Evolutionary conservation across 2,113 vertebrate genomes (phyloP).

Genomic region (Tragelaphus buxtoni): DNA sequence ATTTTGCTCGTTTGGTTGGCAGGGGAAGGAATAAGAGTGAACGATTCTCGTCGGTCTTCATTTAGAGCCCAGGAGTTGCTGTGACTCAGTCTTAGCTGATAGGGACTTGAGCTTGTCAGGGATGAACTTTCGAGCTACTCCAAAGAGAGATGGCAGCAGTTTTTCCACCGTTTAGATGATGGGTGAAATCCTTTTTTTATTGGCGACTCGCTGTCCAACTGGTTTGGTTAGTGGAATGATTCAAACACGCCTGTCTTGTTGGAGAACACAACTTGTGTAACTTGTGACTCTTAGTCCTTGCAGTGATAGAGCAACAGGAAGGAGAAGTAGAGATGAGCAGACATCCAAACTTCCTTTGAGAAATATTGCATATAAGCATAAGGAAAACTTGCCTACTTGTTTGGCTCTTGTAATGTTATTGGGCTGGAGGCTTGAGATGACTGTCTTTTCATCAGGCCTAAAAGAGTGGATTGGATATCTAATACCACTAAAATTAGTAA

Average conservation of each 20-base stretch:
- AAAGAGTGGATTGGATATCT: not conserved
- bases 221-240: slow-evolving; percentile 53
- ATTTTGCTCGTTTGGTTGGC: not conserved
- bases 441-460: not conserved
- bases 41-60: not conserved
- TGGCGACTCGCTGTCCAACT: slow-evolving; percentile 34
- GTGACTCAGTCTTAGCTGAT: not conserved
- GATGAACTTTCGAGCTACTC: not conserved
- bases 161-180: not conserved
- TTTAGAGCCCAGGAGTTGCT: not conserved
- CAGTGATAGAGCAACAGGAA: not conserved
- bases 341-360: not conserved
- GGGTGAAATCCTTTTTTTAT: not conserved
- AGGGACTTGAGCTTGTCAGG: not conserved
- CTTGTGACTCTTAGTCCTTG: slow-evolving; percentile 20
- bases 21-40: not conserved
- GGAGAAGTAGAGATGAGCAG: not conserved
- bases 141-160: not conserved
- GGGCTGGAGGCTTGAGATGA: not conserved
- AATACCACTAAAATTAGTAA: not conserved
- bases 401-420: not conserved
- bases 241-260: not conserved
- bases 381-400: not conserved
- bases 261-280: not conserved
- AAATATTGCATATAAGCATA: not conserved